A percentile compares a stretch with the other conserved stretches of the same genome.
These are phyloP conservation scores for Anisognathus igniventris DNA, from an alignment of 2,797 vertebrate genomes.

Conservation along the genomic window DNA sequence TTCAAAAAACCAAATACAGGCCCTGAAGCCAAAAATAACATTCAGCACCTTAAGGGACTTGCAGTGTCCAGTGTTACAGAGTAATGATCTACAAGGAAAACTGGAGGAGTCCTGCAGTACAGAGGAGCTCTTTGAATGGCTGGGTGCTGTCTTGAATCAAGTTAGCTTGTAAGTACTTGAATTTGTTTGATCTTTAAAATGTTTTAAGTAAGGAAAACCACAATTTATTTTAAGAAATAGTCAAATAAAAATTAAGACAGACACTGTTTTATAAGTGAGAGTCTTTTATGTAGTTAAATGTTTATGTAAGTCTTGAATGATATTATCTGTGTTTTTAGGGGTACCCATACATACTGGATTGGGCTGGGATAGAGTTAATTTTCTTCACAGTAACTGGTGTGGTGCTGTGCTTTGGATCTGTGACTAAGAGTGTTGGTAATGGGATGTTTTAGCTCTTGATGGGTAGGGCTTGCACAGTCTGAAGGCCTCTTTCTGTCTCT, in stretches of 20 bases:
- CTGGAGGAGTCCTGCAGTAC: conserved; percentile 74
- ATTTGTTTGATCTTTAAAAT: neutral
- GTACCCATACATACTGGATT: neutral
- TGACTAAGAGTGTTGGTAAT: neutral
- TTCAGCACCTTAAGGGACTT: conserved; percentile 67
- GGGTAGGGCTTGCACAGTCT: neutral
- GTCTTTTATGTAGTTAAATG: neutral
- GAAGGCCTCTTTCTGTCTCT: neutral
- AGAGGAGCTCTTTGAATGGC: conserved; percentile 85
- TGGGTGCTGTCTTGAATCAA: conserved; percentile 80
- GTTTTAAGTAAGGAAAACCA: neutral
- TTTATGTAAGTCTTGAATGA: neutral
- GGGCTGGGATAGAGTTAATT: neutral
- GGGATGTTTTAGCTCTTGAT: neutral
- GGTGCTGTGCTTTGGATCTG: neutral
- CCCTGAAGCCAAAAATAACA: conserved; percentile 75
- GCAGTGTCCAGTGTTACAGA: conserved; percentile 75
- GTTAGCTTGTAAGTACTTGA: conserved; percentile 76
- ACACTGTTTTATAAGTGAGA: neutral
- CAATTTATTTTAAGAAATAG: neutral
- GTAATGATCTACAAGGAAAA: conserved; percentile 69
- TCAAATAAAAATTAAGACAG: neutral
- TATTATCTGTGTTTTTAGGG: neutral
- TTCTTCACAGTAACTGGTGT: neutral
- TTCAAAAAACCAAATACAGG: conserved; percentile 76